A percentile compares a stretch with the other conserved stretches of the same genome.
Conservation (phyloP, 2,888 invertebrate species). For the Erebia aethiops region DNA sequence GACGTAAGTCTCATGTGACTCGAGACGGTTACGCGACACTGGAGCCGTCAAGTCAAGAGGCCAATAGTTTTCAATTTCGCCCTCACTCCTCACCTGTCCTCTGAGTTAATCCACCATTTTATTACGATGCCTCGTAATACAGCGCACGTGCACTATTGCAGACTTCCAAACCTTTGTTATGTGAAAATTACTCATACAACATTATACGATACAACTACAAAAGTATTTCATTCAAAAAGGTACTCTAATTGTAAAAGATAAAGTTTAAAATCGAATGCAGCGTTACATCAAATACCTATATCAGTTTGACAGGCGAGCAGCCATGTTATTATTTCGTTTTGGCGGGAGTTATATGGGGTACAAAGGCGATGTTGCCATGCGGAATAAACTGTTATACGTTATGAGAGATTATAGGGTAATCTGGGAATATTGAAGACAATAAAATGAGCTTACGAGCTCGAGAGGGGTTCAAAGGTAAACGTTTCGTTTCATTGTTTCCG, state of each 20-base stretch:
- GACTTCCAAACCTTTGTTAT: conserved; percentile 71
- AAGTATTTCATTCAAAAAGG: conserved; percentile 37
- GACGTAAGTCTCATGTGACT: conserved; percentile 62
- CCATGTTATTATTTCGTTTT: conserved; percentile 80
- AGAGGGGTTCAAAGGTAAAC: conserved; percentile 58
- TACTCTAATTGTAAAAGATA: conserved; percentile 39
- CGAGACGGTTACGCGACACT: conserved; percentile 52
- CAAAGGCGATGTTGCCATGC: conserved; percentile 80
- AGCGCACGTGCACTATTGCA: conserved; percentile 66
- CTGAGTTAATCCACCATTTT: conserved; percentile 75
- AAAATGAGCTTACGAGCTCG: conserved; percentile 74
- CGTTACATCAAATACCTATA: conserved; percentile 40
- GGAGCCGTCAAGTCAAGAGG: conserved; percentile 64
- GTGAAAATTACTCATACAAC: conserved; percentile 56
- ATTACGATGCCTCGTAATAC: conserved; percentile 74
- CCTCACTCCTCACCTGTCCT: conserved; percentile 69
- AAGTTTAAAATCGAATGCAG: conserved; percentile 42
- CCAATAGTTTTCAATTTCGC: conserved; percentile 78
- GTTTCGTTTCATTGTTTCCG: conserved; percentile 51
- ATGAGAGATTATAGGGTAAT: conserved; percentile 81
- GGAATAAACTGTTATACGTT: conserved; percentile 82
- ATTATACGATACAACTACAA: conserved; percentile 44
- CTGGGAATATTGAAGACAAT: conserved; percentile 83
- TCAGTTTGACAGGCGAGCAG: conserved; percentile 42
- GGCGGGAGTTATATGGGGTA: conserved; percentile 73